These are phyloP conservation scores for Chouioia cunea DNA, from an alignment of 2,888 invertebrate genomes.

Conservation along the genomic window DNA sequence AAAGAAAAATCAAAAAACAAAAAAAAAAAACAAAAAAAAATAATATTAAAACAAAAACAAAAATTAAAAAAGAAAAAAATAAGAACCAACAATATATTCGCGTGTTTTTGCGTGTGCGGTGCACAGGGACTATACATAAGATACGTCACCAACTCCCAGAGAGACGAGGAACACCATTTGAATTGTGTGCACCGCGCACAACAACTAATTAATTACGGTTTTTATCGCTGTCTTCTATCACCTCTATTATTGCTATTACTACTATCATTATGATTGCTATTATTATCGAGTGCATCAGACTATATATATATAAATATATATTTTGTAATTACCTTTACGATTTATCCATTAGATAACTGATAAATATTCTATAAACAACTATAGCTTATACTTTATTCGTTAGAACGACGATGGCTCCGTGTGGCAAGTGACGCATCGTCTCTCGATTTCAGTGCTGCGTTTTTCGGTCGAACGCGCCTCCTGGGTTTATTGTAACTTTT, in stretches of 20 bases:
- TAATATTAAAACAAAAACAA: not conserved
- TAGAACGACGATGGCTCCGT: constrained; percentile 22
- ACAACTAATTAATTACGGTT: constrained; percentile 27
- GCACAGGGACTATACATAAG: constrained; percentile 13
- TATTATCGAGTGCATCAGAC: constrained; percentile 40
- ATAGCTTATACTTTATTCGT: constrained; percentile 32
- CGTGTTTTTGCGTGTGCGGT: constrained; percentile 53
- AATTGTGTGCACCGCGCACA: too few species aligned
- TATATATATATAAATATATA: constrained; percentile 19
- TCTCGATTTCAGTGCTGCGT: constrained; percentile 34
- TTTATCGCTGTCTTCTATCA: constrained; percentile 18
- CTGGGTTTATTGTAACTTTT: too few species aligned
- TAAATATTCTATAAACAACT: constrained; percentile 33
- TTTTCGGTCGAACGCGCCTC: not conserved
- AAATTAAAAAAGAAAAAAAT: not conserved
- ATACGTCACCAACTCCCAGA: too few species aligned
- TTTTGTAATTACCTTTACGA: constrained; percentile 35
- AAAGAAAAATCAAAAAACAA: constrained; percentile 47
- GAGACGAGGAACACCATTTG: too few species aligned
- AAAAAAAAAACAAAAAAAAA: constrained; percentile 1
- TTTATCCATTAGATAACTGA: constrained; percentile 6
- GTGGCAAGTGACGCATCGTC: constrained; percentile 26
- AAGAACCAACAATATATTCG: constrained; percentile 44
- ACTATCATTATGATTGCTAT: constrained; percentile 34
- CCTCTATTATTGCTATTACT: constrained; percentile 36